Evolutionary conservation across 2,888 invertebrate genomes (phyloP).

Genomic region (Acleris literana): DNA sequence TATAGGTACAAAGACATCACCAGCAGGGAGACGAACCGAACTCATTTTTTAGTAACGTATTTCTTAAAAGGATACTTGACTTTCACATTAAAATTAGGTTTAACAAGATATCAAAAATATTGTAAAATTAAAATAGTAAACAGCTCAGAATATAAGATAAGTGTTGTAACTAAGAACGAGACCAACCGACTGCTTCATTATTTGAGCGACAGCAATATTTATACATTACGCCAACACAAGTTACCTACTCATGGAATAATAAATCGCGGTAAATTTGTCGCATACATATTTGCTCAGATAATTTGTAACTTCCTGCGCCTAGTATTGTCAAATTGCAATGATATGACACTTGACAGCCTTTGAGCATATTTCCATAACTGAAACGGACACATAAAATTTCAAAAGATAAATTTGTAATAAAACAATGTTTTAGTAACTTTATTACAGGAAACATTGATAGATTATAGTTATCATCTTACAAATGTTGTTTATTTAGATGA

Average conservation of each 20-base stretch:
- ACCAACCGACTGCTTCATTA: conserved; percentile 21
- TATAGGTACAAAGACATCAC: conserved; percentile 81
- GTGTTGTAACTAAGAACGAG: conserved; percentile 9
- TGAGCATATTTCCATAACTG: too few species aligned
- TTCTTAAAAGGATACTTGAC: neutral
- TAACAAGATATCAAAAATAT: conserved; percentile 10
- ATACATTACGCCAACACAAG: conserved; percentile 23
- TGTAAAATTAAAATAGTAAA: conserved; percentile 10
- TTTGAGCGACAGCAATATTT: conserved; percentile 15
- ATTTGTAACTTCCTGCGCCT: conserved; percentile 17
- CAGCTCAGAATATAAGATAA: conserved; percentile 8
- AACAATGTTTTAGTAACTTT: too few species aligned
- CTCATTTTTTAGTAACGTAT: conserved; percentile 53
- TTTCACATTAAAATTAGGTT: conserved; percentile 16
- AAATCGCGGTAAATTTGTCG: conserved; percentile 23
- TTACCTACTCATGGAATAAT: conserved; percentile 19
- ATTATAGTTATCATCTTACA: too few species aligned
- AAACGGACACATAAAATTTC: too few species aligned
- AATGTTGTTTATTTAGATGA: too few species aligned
- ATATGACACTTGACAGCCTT: too few species aligned
- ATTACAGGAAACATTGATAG: too few species aligned
- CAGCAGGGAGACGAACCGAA: conserved; percentile 56
- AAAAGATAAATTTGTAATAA: too few species aligned
- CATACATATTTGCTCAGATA: conserved; percentile 30
- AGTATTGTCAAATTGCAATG: neutral